These are phyloP conservation scores for Rhinopomastus cyanomelas DNA, from an alignment of 2,113 vertebrate genomes.

Conservation along the genomic window DNA sequence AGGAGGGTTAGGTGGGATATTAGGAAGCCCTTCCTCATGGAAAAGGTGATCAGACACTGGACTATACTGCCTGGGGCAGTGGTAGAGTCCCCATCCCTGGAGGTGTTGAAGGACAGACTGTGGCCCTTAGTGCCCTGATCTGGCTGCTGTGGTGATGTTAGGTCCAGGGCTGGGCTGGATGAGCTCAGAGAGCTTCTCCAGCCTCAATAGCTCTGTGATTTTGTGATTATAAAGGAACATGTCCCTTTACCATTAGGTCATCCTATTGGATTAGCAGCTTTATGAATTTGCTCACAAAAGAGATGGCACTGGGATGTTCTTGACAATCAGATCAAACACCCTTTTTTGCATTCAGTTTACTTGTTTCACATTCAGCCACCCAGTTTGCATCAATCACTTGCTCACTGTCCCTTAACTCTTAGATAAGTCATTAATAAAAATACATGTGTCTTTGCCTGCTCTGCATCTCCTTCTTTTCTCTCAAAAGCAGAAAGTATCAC, in stretches of 20 bases:
- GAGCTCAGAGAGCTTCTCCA: too few species aligned
- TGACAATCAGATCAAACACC: slow-evolving; percentile 15
- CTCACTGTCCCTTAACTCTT: not conserved
- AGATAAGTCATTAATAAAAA: not conserved
- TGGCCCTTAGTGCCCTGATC: too few species aligned
- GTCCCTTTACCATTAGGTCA: not conserved
- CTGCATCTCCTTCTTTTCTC: not conserved
- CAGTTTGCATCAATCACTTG: not conserved
- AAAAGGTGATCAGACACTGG: too few species aligned
- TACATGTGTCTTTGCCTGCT: rapidly evolving
- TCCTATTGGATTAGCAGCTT: not conserved
- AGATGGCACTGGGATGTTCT: not conserved
- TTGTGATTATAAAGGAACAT: too few species aligned
- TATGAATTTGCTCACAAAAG: not conserved
- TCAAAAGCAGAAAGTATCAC: not conserved
- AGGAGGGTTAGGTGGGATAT: too few species aligned
- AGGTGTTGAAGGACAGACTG: too few species aligned
- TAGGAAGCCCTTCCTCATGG: too few species aligned
- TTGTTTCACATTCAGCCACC: not conserved
- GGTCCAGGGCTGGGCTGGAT: too few species aligned
- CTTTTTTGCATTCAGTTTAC: not conserved
- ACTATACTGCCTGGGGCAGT: too few species aligned
- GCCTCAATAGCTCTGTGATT: too few species aligned
- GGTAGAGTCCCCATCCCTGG: too few species aligned
- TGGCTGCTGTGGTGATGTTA: too few species aligned